These are phyloP conservation scores for Charaxes varanes DNA, from an alignment of 1,140 invertebrate species.

Conservation along the genomic window DNA sequence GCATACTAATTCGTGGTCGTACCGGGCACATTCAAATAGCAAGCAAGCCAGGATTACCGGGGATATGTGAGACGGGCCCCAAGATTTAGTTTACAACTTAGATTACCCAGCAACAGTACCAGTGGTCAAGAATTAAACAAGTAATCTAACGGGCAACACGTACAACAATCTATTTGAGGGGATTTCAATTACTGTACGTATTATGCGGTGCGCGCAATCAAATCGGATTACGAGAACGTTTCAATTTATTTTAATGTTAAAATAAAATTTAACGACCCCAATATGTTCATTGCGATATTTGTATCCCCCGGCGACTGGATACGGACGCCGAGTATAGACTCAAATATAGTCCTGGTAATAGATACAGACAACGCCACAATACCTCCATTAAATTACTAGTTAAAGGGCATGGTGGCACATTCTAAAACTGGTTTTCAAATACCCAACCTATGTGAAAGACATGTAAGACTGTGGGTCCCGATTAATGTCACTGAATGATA, in stretches of 20 bases:
- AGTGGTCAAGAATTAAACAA: conserved; percentile 71
- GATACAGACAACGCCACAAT: no score
- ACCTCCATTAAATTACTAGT: no score
- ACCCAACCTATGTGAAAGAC: no score
- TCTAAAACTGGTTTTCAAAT: no score
- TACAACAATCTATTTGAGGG: conserved; percentile 40
- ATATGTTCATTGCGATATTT: conserved; percentile 25
- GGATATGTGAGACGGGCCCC: conserved; percentile 66
- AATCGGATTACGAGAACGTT: conserved; percentile 27
- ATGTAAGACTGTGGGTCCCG: no score
- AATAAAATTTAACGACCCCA: conserved; percentile 32
- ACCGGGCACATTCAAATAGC: conserved; percentile 63
- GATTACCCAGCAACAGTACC: conserved; percentile 43
- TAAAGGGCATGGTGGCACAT: no score
- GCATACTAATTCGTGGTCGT: conserved; percentile 71
- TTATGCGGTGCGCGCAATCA: conserved; percentile 36
- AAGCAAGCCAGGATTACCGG: conserved; percentile 55
- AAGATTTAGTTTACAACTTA: conserved; percentile 72
- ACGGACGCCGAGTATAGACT: no score
- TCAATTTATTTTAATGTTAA: conserved; percentile 29
- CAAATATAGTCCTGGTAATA: no score
- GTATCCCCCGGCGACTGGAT: conserved; percentile 19
- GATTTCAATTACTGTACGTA: conserved; percentile 47
- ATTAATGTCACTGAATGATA: no score
- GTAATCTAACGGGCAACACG: conserved; percentile 52